Evolutionary conservation across 2,888 invertebrate genomes (phyloP), one percentile per base, ranked within the genome.

Genomic region (Lissonota sp.): DNA sequence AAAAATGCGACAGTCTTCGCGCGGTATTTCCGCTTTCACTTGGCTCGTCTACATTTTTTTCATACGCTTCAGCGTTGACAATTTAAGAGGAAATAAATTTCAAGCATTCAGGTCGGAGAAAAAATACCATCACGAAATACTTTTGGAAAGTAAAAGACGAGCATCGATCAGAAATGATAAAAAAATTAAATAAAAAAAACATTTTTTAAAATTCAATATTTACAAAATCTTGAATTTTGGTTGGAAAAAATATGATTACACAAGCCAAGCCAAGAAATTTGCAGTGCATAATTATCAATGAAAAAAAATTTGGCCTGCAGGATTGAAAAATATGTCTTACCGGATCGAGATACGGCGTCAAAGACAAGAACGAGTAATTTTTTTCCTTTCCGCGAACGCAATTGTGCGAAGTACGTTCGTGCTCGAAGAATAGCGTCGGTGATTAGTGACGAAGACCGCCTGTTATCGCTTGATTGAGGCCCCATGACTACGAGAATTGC

Each of bases 401-500:
- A 26, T 26, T 26, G 14, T 5, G 53, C 53, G 3, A 12, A 12
- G 14, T 26, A 26, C 26, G 26, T 26, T 26, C 26, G 26, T 7
- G 53, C 14, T 53, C 53, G 53, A 53, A 12, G 53, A 53, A 14
- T 14, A 6, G 6, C 14, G 14, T 53, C 12, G 26, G 12, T 14
- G 53, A 53, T 53, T 53, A 14, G 53, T 12, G 53, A 14, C 7
- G 53, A 53, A 44, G 7, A 44, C 10, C 14, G 14, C 4, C 53
- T 7, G 53, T 53, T 53, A 53, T 53, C 53, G 53, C 53, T 26
- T 53, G 53, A 53, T 53, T 53, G 53, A 53, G 7, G 53, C 53
- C 5, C 14, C 14, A 73, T 55, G 40, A 37, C 16, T 37, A 55
- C 64, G 39, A 55, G 37, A 62, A 72, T 51, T 14, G 63, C 44